Conservation (phyloP, 2,888 invertebrate species). For the Orchesellides sinensis region DNA sequence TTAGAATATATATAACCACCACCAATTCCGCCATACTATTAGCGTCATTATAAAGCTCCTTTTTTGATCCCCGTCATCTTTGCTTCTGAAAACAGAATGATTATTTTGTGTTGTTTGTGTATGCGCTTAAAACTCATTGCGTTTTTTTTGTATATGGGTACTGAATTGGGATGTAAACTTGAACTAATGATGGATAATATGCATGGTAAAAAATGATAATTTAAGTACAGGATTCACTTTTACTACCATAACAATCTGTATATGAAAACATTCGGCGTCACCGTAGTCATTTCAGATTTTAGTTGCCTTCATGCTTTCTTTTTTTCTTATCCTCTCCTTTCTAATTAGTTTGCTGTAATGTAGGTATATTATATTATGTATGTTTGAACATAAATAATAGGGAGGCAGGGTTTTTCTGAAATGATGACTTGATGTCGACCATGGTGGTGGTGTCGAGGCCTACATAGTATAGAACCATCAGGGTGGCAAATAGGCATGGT, state of each 20-base stretch:
- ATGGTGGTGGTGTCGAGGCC: neutral
- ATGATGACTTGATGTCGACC: slow-evolving; percentile 8
- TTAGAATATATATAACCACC: slow-evolving; percentile 6
- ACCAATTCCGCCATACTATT: slow-evolving; percentile 36
- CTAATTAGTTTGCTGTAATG: slow-evolving; percentile 49
- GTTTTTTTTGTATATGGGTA: too few species aligned
- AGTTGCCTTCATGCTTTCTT: neutral
- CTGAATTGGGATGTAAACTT: neutral
- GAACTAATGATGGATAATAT: slow-evolving; percentile 25
- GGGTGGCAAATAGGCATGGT: too few species aligned
- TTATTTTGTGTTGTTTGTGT: too few species aligned
- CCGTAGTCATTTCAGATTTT: too few species aligned
- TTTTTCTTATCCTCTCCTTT: slow-evolving; percentile 18
- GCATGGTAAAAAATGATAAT: neutral
- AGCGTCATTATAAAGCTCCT: slow-evolving; percentile 30
- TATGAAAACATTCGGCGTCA: neutral
- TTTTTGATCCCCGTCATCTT: too few species aligned
- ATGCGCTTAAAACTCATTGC: too few species aligned
- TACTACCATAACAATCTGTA: neutral
- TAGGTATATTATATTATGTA: too few species aligned
- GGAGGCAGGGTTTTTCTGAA: neutral
- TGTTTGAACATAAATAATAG: slow-evolving; percentile 19
- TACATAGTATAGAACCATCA: too few species aligned
- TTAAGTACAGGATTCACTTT: slow-evolving; percentile 16
- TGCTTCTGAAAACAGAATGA: too few species aligned